A percentile compares a stretch with the other conserved stretches of the same genome.
phyloP scores from a whole-genome alignment of 2,888 invertebrate genomes.

The Camponotus fellah region DNA sequence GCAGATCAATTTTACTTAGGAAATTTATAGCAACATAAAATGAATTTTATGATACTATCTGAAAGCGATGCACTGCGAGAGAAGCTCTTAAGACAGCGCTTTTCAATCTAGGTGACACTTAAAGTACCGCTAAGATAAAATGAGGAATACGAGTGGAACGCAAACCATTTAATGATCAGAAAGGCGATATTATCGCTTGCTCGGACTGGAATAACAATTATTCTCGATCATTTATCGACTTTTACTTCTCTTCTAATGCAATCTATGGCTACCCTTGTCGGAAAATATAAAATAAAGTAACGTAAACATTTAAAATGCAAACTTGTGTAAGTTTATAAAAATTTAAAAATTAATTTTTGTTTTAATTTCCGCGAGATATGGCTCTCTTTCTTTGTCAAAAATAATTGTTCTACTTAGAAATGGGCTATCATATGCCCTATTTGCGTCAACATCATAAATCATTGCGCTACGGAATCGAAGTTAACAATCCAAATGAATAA shows the following conservation, averaged over 20 bases:
- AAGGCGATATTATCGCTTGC: not conserved
- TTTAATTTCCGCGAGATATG: not conserved
- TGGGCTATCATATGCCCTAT: not conserved
- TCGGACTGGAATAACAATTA: not conserved
- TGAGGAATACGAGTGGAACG: slow-evolving; percentile 10
- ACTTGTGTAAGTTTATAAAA: not conserved
- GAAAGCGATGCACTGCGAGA: slow-evolving; percentile 13
- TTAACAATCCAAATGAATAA: slow-evolving; percentile 24
- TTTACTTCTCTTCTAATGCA: not conserved
- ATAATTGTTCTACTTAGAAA: not conserved
- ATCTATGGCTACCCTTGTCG: not conserved
- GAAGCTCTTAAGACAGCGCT: slow-evolving; percentile 27
- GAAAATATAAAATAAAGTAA: not conserved
- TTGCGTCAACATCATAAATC: slow-evolving; percentile 20
- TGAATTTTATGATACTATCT: slow-evolving; percentile 29
- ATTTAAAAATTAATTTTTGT: not conserved
- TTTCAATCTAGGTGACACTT: slow-evolving; percentile 33
- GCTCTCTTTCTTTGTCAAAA: not conserved
- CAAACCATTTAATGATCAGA: not conserved
- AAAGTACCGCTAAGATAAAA: slow-evolving; percentile 50
- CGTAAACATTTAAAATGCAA: not conserved
- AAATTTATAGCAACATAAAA: slow-evolving; percentile 34
- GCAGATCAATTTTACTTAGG: slow-evolving; percentile 23
- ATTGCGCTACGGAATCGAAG: slow-evolving; percentile 6
- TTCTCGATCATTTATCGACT: not conserved